Evolutionary conservation across 2,113 vertebrate species (phyloP), one percentile per base, ranked within the genome.

Genomic region (Pelmatolapia mariae): DNA sequence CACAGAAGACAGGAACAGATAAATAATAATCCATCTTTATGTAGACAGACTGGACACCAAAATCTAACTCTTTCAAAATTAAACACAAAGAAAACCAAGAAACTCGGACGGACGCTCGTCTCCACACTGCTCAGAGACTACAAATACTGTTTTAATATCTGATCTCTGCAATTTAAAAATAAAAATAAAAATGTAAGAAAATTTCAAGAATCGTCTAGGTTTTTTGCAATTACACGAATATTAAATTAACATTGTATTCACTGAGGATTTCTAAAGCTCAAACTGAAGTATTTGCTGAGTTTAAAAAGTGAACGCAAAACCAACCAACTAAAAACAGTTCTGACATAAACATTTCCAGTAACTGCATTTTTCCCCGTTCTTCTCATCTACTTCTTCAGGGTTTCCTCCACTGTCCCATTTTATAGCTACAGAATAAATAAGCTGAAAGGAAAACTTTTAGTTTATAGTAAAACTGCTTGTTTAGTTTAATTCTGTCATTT

Each of bases 91-190:
- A 73, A 26, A 26, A 45, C 22, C 5, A 43, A 45, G 2, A 16
- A 16, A 43, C 4, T 10, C 22, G 0, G 66, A 73, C 24, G 12
- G 66, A 4, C 13, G 1, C n/a, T 24, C n/a, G 0, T 43, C n/a
- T 43, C 66, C 38, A 43, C 66, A 24, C 8, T 43, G 6, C 38
- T 9, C 66, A 71, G 38, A 15, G 36, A 24, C 36, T 43, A 43
- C n/a, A 24, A 71, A 43, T 15, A 43, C 36, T 6, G 11, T 68
- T 68, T 68, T 68, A 6, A 40, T 68, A 4, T 68, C 36, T 24
- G 19, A 33, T 36, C 10, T n/a, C 63, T 40, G 36, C 33, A n/a
- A 22, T n/a, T 36, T n/a, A 36, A 36, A 36, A n/a, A n/a, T n/a
- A n/a, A 6, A 63, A 19, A 7, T 0, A 2, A 68, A 24, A 4